phyloP scores from a whole-genome alignment of 2,113 vertebrate species.

The Thermophis baileyi region DNA sequence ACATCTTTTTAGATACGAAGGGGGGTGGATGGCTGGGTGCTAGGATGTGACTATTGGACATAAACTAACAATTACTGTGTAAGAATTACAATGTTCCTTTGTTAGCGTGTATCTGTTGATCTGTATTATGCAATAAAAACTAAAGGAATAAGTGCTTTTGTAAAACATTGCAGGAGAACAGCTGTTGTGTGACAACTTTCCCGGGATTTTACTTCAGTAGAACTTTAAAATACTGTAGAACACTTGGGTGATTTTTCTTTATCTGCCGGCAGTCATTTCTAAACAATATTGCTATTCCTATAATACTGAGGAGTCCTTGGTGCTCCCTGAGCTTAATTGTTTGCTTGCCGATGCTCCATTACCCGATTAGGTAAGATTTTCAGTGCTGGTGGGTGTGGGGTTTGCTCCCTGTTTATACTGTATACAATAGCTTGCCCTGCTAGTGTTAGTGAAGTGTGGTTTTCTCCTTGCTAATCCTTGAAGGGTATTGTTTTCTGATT shows the following conservation, averaged over 20 bases:
- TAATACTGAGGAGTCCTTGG: slow-evolving; percentile 38
- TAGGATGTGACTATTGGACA: neutral
- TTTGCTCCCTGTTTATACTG: neutral
- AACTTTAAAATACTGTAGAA: slow-evolving; percentile 55
- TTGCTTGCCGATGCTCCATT: neutral
- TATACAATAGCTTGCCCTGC: neutral
- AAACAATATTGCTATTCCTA: slow-evolving; percentile 53
- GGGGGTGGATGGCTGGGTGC: neutral
- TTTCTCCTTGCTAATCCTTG: neutral
- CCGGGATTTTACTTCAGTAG: slow-evolving; percentile 38
- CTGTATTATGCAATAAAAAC: neutral
- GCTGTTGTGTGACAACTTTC: slow-evolving; percentile 19
- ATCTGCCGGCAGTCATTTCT: slow-evolving; percentile 46
- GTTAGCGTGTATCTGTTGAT: neutral
- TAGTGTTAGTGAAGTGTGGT: neutral
- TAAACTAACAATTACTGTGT: neutral
- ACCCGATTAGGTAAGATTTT: neutral
- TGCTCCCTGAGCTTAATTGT: neutral
- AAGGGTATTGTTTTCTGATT: neutral
- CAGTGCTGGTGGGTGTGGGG: neutral
- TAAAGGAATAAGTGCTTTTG: neutral
- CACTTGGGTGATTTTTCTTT: slow-evolving; percentile 41
- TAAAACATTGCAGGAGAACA: neutral
- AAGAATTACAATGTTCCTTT: neutral
- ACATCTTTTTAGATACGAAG: neutral